Percentiles rank a stretch among this genome's conserved stretches.
phyloP scores from a whole-genome alignment of 2,888 invertebrate genomes.

The Toxonevra muliebris region DNA sequence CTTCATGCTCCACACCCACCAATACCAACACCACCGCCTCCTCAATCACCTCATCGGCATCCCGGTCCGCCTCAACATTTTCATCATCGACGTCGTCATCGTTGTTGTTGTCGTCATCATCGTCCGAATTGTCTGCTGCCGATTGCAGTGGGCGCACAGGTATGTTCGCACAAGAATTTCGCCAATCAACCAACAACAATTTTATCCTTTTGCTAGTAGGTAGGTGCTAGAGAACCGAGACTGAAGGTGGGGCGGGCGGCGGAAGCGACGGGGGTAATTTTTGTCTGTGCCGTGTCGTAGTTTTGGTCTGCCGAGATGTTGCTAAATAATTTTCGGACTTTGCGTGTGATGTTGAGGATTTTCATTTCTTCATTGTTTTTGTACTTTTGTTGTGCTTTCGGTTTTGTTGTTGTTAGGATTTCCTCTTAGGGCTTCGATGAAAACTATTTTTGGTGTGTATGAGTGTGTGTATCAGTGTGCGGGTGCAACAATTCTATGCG shows the following conservation, averaged over 20 bases:
- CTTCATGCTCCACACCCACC: slow-evolving; percentile 32
- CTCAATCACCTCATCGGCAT: slow-evolving; percentile 30
- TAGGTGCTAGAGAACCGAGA: no score
- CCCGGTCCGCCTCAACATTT: slow-evolving; percentile 30
- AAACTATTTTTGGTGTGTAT: slow-evolving; percentile 44
- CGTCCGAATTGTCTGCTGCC: slow-evolving; percentile 64
- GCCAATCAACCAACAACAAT: neutral
- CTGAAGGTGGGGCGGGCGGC: no score
- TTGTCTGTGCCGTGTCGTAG: no score
- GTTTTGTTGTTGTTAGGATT: neutral
- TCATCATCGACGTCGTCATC: slow-evolving; percentile 31
- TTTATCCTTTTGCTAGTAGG: no score
- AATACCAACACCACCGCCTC: slow-evolving; percentile 30
- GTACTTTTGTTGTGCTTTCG: neutral
- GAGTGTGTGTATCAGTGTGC: no score
- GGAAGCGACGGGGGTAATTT: no score
- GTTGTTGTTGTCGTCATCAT: slow-evolving; percentile 43
- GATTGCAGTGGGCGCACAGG: slow-evolving; percentile 74
- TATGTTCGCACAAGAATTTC: slow-evolving; percentile 61
- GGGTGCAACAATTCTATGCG: no score
- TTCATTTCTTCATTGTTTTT: slow-evolving; percentile 9
- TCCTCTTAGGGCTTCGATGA: slow-evolving; percentile 37
- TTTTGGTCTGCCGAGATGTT: neutral
- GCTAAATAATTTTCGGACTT: slow-evolving; percentile 15
- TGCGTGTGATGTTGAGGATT: slow-evolving; percentile 19